These are phyloP conservation scores for Mercenaria mercenaria DNA, from an alignment of 1,140 invertebrate genomes.

Conservation along the genomic window DNA sequence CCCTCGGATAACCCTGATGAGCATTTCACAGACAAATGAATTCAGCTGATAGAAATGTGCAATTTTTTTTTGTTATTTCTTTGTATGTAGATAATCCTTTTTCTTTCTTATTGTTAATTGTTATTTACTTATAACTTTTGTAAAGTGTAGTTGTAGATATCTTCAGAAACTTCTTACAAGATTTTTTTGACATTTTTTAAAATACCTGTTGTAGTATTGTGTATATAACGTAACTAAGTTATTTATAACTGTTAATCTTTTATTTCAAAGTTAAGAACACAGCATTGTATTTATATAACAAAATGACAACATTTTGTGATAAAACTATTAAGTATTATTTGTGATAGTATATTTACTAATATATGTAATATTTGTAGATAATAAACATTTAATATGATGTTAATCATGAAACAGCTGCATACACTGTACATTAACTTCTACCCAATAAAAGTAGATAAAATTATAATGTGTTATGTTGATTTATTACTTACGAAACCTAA, in stretches of 20 bases:
- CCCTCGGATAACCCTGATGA: constrained; percentile 53
- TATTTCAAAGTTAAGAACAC: neutral
- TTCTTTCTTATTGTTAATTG: constrained; percentile 1
- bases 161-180: neutral
- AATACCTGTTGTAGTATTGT: neutral
- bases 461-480: neutral
- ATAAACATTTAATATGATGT: neutral
- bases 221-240: neutral
- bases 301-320: constrained; percentile 1
- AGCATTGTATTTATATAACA: neutral
- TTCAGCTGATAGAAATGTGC: constrained; percentile 32
- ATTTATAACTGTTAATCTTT: neutral
- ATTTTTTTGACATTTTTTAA: constrained; percentile 11
- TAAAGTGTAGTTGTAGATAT: neutral
- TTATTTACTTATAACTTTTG: neutral
- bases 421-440: constrained; percentile 64
- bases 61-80: constrained; percentile 53
- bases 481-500: no score
- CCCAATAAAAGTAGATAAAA: constrained; percentile 39
- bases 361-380: constrained; percentile 16
- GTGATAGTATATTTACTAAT: neutral
- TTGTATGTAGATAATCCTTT: neutral
- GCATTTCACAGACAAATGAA: constrained; percentile 46
- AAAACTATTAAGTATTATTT: constrained; percentile 3
- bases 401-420: constrained; percentile 32